Evolutionary conservation across 2,113 vertebrate genomes (phyloP), one percentile per base, ranked within the genome.

Genomic region (Formicarius rufipectus): DNA sequence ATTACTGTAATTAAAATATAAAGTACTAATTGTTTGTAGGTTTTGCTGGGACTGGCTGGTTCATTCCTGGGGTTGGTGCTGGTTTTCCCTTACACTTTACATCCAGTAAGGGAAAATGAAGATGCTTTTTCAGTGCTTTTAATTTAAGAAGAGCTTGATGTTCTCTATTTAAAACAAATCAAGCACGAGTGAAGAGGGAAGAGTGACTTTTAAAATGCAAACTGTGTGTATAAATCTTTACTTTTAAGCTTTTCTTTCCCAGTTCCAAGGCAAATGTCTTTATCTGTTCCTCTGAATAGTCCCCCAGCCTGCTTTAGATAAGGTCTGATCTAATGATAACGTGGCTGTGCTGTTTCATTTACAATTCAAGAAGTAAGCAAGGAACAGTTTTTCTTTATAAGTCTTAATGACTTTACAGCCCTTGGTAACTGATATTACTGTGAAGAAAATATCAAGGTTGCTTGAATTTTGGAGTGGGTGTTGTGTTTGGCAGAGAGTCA

Each of bases 371-470:
- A 10, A 58, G 17, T 21, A 86, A 90, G 71, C 86, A 77, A 86
- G 64, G 81, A 42, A 12, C 45, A 45, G 55, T 33, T 66, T 69
- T 79, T 28, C 63, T 63, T 49, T 82, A 62, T 59, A 77, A 59
- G 60, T 52, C 66, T 63, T 42, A 78, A 83, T 6, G 52, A 95
- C 89, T 91, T 95, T 62, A 93, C 92, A 84, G 87, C 62, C 79
- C 83, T 93, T 94, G 71, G 63, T 94, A 95, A 86, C 77, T 73
- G 78, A 89, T 94, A 84, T 89, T 68, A 40, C 47, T 62, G 87
- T 75, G 62, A 74, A 84, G 85, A 49, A 78, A 62, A 78, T 53
- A 22, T 4, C 50, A 39, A 86, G 88, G 76, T 76, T 68, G 76
- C 31, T 47, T 53, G 63, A 59, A 5, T 83, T 67, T 75, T n/a